Evolutionary conservation across 1,140 invertebrate species (phyloP).

Genomic region (Calycopis cecrops): DNA sequence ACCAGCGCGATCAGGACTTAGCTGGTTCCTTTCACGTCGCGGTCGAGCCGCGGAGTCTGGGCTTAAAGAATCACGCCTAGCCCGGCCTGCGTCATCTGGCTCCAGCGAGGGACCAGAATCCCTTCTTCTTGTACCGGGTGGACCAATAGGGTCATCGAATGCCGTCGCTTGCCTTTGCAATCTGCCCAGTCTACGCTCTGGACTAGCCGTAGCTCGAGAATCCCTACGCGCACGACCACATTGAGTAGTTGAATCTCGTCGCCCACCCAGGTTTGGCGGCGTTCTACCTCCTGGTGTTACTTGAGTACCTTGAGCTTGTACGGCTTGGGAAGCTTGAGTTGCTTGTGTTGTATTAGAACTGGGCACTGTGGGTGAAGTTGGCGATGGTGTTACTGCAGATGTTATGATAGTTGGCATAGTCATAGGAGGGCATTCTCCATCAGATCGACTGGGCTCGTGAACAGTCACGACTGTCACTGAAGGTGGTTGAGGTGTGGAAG

Average conservation of each 20-base stretch:
- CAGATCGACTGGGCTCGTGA: constrained; percentile 66
- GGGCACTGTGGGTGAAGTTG: constrained; percentile 80
- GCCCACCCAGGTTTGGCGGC: constrained; percentile 78
- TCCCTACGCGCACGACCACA: constrained; percentile 81
- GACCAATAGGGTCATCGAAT: constrained; percentile 87
- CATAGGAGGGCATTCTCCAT: constrained; percentile 77
- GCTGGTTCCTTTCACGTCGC: constrained; percentile 83
- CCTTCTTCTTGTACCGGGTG: constrained; percentile 82
- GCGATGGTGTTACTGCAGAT: constrained; percentile 86
- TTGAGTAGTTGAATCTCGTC: constrained; percentile 90
- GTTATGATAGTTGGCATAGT: constrained; percentile 88
- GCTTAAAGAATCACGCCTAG: constrained; percentile 88
- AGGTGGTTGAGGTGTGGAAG: constrained; percentile 66
- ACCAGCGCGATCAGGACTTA: constrained; percentile 84
- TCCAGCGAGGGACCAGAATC: constrained; percentile 85
- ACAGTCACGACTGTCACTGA: constrained; percentile 64
- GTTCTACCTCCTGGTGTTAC: constrained; percentile 64
- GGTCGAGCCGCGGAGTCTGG: constrained; percentile 87
- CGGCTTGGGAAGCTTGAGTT: constrained; percentile 34
- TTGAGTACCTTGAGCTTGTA: constrained; percentile 68
- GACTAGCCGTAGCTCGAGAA: constrained; percentile 81
- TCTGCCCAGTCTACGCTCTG: constrained; percentile 82
- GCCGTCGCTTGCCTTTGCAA: constrained; percentile 90
- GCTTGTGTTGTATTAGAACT: constrained; percentile 42
- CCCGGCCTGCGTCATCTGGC: constrained; percentile 83